phyloP scores from a whole-genome alignment of 2,113 vertebrate genomes.

The Cyanoramphus novaezelandiae region DNA sequence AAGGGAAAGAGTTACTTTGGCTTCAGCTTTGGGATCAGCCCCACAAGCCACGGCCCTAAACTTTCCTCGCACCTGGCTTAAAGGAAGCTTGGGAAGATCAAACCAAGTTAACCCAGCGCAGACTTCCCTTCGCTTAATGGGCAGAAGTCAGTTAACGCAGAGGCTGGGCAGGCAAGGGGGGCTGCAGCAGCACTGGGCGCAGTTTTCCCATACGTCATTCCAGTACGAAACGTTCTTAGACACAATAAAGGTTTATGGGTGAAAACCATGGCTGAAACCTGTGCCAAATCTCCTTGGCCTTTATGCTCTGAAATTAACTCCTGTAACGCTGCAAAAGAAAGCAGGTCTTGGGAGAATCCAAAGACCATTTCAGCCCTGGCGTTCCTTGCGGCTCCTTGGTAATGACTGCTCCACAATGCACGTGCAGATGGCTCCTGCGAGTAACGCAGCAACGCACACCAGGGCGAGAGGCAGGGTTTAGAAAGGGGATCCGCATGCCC shows the following conservation, averaged over 20 bases:
- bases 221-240: not conserved
- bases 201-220: not conserved
- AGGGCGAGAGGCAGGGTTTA: not conserved
- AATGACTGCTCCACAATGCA: not conserved
- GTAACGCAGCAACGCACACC: not conserved
- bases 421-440: not conserved
- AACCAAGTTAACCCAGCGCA: not conserved
- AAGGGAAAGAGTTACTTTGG: not conserved
- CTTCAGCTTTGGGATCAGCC: not conserved
- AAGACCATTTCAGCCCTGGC: not conserved
- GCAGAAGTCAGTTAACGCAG: not conserved
- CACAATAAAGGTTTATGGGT: not conserved
- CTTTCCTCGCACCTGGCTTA: not conserved
- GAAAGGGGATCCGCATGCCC: conserved; percentile 8
- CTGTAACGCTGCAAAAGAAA: not conserved
- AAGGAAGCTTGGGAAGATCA: not conserved
- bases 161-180: not conserved
- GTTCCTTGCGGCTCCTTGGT: not conserved
- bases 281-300: not conserved
- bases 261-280: not conserved
- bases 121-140: not conserved
- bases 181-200: not conserved
- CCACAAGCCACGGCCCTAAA: not conserved
- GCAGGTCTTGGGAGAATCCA: not conserved
- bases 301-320: not conserved